Percentiles rank a stretch among this genome's conserved stretches.
These are phyloP conservation scores for Cladopsammia gracilis DNA, from an alignment of 64 coral and sea anemone genomes.

Conservation along the genomic window DNA sequence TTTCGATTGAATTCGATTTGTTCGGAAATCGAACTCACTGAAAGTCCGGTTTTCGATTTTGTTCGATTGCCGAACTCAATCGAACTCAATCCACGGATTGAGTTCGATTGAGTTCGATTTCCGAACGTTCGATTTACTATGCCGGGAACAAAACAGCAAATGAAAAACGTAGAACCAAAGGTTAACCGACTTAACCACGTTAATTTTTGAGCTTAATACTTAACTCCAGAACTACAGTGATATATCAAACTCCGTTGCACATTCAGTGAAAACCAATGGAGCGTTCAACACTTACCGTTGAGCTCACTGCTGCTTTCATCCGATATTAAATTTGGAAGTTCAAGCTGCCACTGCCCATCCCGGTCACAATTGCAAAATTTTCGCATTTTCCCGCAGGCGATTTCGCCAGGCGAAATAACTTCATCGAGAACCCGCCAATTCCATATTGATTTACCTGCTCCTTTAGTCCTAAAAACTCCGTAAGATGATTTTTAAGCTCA, in stretches of 20 bases:
- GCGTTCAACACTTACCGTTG: slow-evolving; percentile 6
- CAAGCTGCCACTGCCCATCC: slow-evolving; percentile 65
- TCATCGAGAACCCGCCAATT: slow-evolving; percentile 53
- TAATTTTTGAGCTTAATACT: slow-evolving; percentile 20
- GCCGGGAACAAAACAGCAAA: slow-evolving; percentile 17
- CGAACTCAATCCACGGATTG: too few species aligned
- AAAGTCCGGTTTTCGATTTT: too few species aligned
- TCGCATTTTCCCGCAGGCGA: too few species aligned
- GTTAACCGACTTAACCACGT: slow-evolving; percentile 55
- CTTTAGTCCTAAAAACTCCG: too few species aligned
- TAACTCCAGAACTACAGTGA: slow-evolving; percentile 1
- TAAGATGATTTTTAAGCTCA: too few species aligned
- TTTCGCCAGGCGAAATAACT: slow-evolving; percentile 47
- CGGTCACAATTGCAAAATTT: too few species aligned
- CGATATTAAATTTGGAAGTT: neutral
- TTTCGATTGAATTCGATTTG: too few species aligned
- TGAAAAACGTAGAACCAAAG: slow-evolving; percentile 49
- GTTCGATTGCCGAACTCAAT: too few species aligned
- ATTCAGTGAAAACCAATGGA: neutral
- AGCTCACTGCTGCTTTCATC: neutral
- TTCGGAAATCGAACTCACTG: too few species aligned
- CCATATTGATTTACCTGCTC: slow-evolving; percentile 31
- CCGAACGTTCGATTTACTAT: too few species aligned
- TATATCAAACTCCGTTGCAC: neutral
- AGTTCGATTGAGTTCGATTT: too few species aligned